Conservation (phyloP, 2,113 vertebrate species). For the Microcebus tavaratra region DNA sequence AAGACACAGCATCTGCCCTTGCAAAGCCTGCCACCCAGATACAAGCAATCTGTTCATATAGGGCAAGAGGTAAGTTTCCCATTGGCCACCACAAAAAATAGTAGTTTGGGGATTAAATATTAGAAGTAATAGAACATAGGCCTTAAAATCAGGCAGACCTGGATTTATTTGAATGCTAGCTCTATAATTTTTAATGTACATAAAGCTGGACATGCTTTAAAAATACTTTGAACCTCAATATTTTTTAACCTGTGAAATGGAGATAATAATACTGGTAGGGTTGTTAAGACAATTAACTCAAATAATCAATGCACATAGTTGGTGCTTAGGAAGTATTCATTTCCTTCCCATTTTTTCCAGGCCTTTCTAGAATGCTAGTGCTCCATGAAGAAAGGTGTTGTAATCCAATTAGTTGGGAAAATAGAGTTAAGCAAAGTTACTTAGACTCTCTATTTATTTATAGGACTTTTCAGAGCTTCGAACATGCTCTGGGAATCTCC, state of each 20-base stretch:
- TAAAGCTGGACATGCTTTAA: conserved; percentile 8
- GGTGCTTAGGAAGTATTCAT: conserved; percentile 23
- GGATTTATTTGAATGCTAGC: conserved; percentile 16
- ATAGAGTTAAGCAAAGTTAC: background rate
- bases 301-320: background rate
- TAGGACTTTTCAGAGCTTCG: background rate
- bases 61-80: background rate
- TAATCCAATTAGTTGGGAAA: conserved; percentile 43
- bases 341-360: background rate
- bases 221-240: background rate
- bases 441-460: conserved; percentile 32
- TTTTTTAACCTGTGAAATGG: conserved; percentile 16
- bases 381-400: background rate
- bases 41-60: background rate
- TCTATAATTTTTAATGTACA: background rate
- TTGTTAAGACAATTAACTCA: conserved; percentile 13
- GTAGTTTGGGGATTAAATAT: background rate
- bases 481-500: conserved; percentile 19
- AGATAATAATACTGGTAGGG: background rate
- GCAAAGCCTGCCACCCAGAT: background rate
- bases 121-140: background rate
- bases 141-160: background rate
- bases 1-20: background rate
- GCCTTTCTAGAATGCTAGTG: background rate
- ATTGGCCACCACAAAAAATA: background rate